phyloP scores from a whole-genome alignment of 2,113 vertebrate species.

The Halcyon senegalensis region DNA sequence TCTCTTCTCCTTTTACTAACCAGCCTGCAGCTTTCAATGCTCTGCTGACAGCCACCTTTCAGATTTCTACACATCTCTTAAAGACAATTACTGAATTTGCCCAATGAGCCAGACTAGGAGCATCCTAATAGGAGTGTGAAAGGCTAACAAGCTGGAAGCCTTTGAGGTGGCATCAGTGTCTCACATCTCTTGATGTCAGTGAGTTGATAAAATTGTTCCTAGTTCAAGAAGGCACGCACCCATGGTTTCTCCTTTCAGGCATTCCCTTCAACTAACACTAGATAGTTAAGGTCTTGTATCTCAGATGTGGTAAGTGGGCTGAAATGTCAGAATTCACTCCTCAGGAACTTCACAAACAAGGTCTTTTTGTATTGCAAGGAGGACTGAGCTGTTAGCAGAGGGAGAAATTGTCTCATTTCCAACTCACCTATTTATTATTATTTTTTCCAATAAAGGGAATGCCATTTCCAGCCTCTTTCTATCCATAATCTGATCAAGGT shows the following conservation, averaged over 20 bases:
- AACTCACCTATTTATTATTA: not conserved
- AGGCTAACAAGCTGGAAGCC: slow-evolving; percentile 63
- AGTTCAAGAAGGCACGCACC: slow-evolving; percentile 15
- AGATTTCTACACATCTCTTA: slow-evolving; percentile 33
- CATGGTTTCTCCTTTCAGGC: slow-evolving; percentile 12
- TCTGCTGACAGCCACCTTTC: slow-evolving; percentile 33
- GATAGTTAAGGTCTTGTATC: slow-evolving; percentile 22
- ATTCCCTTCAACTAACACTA: slow-evolving; percentile 15
- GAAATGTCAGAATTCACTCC: slow-evolving; percentile 41
- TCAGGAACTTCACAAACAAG: not conserved
- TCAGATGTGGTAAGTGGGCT: not conserved
- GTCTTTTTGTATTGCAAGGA: not conserved
- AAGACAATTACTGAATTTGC: slow-evolving; percentile 62
- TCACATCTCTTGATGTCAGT: slow-evolving; percentile 35
- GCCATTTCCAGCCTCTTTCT: not conserved
- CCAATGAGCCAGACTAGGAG: slow-evolving; percentile 20
- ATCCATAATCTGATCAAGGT: not conserved
- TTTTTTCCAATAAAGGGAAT: not conserved
- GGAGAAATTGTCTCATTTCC: not conserved
- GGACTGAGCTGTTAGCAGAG: not conserved
- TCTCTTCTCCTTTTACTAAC: not conserved
- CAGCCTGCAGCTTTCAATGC: not conserved
- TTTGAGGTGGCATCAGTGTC: slow-evolving; percentile 44
- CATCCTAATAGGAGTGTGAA: slow-evolving; percentile 51
- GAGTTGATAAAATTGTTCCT: slow-evolving; percentile 43